A percentile compares a stretch with the other conserved stretches of the same genome.
Conservation (phyloP, 2,113 vertebrate genomes). For the Cyprinus carpio region DNA sequence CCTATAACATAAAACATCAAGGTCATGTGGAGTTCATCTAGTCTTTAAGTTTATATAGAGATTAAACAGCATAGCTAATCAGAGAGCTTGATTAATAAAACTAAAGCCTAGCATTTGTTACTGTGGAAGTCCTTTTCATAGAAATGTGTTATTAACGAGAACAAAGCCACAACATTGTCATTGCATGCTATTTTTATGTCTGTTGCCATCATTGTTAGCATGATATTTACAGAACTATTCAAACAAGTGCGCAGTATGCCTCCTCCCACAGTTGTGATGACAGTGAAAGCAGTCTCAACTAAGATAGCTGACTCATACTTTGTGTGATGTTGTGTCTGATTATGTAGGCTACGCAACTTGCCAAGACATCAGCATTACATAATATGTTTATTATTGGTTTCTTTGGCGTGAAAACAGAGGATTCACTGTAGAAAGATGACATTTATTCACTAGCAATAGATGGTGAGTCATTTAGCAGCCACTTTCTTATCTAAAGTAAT, state of each 20-base stretch:
- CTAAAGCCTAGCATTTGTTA: neutral
- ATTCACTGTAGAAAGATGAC: neutral
- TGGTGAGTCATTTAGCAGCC: neutral
- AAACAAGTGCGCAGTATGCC: slow-evolving; percentile 4
- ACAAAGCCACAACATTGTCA: neutral
- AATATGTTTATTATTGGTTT: neutral
- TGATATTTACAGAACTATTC: neutral
- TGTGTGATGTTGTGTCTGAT: neutral
- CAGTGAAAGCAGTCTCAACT: neutral
- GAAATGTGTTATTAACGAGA: neutral
- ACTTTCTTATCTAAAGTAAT: neutral
- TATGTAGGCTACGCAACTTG: neutral
- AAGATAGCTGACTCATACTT: neutral
- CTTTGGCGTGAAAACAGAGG: neutral
- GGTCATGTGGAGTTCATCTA: neutral
- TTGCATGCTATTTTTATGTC: slow-evolving; percentile 15
- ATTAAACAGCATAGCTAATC: neutral
- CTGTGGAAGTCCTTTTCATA: neutral
- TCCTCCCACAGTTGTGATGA: slow-evolving; percentile 3
- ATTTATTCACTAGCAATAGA: neutral
- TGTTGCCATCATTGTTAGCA: neutral
- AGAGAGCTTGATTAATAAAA: neutral
- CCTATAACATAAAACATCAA: neutral
- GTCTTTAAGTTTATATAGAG: neutral
- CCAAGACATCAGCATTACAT: neutral